Conservation (phyloP, 2,797 vertebrate genomes). For the Sitta carolinensis region DNA sequence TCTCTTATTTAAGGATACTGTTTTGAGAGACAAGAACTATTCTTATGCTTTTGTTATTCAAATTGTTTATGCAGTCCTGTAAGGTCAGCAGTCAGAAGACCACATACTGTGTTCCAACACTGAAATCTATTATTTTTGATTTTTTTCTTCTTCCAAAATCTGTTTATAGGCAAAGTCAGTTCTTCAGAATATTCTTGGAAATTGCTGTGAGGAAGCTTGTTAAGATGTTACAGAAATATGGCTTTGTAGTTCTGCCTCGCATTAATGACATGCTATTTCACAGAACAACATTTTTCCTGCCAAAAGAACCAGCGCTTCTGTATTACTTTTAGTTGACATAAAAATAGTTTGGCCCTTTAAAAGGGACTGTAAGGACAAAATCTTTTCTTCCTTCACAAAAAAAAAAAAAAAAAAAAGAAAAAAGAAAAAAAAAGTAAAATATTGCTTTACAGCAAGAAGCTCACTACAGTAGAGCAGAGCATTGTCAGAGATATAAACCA, state of each 20-base stretch:
- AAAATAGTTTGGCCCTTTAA: background rate
- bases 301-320: background rate
- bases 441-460: background rate
- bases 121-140: background rate
- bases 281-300: background rate
- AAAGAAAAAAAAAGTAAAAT: too few species aligned
- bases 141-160: background rate
- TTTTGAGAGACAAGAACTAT: background rate
- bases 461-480: background rate
- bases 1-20: background rate
- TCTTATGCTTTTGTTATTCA: background rate
- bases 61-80: background rate
- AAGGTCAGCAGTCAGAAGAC: background rate
- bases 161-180: background rate
- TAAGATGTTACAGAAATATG: background rate
- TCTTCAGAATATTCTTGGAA: background rate
- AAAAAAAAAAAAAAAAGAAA: too few species aligned
- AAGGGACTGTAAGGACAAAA: background rate
- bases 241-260: background rate
- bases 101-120: background rate
- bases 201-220: background rate
- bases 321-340: background rate
- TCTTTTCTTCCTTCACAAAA: background rate
- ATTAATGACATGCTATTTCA: background rate
- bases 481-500: background rate